phyloP scores from a whole-genome alignment of 1,140 invertebrate species.

The Anoplolepis gracilipes region DNA sequence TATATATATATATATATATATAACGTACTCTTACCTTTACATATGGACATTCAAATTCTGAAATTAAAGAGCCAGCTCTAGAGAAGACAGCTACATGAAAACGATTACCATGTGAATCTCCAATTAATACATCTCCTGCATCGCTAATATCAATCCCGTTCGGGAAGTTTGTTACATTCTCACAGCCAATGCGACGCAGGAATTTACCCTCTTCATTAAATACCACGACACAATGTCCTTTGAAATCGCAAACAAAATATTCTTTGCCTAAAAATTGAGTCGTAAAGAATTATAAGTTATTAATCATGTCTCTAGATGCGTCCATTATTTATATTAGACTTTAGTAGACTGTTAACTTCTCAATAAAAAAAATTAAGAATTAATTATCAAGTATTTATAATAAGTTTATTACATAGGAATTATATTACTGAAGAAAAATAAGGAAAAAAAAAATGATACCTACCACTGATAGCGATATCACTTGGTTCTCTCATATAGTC shows the following conservation, averaged over 20 bases:
- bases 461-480: conserved; percentile 97
- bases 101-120: conserved; percentile 98
- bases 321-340: no score
- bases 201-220: conserved; percentile 97
- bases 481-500: conserved; percentile 98
- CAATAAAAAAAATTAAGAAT: no score
- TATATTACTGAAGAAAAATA: no score
- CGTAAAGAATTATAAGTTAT: background rate
- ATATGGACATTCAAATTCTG: conserved; percentile 98
- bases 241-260: conserved; percentile 99
- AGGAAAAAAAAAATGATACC: conserved; percentile 65
- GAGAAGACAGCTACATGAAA: conserved; percentile 98
- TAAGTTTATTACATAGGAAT: background rate
- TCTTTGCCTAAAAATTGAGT: conserved; percentile 91
- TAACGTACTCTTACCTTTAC: conserved; percentile 91
- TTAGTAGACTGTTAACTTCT: no score
- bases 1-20: background rate
- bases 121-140: conserved; percentile 97
- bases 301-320: no score
- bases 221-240: conserved; percentile 98
- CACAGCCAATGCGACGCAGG: conserved; percentile 96
- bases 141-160: conserved; percentile 99
- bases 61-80: conserved; percentile 93
- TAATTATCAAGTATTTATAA: background rate
- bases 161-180: conserved; percentile 98